Evolutionary conservation across 2,888 invertebrate genomes (phyloP), one percentile per base, ranked within the genome.

Genomic region (Urechis unicinctus): DNA sequence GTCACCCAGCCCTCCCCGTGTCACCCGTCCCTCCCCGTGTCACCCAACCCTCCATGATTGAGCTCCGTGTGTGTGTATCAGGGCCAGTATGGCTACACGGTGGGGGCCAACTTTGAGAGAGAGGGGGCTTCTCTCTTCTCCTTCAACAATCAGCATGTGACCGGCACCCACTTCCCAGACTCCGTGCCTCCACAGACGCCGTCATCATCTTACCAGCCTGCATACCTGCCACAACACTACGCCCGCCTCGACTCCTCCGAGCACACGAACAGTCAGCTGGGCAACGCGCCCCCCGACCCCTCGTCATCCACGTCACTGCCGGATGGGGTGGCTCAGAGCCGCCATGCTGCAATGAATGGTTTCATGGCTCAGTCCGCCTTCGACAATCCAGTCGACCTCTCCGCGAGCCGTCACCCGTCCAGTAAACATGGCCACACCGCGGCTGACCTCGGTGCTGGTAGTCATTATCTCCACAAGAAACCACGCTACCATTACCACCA

Each of bases 401-500:
- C 71, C 53, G 79, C 80, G 42, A 80, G 80, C 36, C 79, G 80
- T 13, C 36, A 36, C 9, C 36, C 9, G 36, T 17, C 9, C n/a
- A n/a, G n/a, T n/a, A n/a, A n/a, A n/a, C n/a, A n/a, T n/a, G n/a
- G n/a, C n/a, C n/a, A n/a, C n/a, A n/a, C n/a, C n/a, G n/a, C n/a
- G n/a, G n/a, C n/a, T n/a, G n/a, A n/a, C n/a, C n/a, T n/a, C n/a
- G n/a, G n/a, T n/a, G n/a, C n/a, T n/a, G n/a, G n/a, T n/a, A n/a
- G n/a, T n/a, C n/a, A n/a, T n/a, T n/a, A n/a, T n/a, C n/a, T n/a
- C n/a, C n/a, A n/a, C n/a, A n/a, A n/a, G n/a, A n/a, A n/a, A n/a
- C n/a, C n/a, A n/a, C n/a, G n/a, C n/a, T n/a, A n/a, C n/a, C n/a
- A n/a, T n/a, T n/a, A n/a, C n/a, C n/a, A n/a, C n/a, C n/a, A n/a